Evolutionary conservation across 92 coral and sea anemone genomes (phyloP), one percentile per base, ranked within the genome.

Genomic region (Palythoa grandis): DNA sequence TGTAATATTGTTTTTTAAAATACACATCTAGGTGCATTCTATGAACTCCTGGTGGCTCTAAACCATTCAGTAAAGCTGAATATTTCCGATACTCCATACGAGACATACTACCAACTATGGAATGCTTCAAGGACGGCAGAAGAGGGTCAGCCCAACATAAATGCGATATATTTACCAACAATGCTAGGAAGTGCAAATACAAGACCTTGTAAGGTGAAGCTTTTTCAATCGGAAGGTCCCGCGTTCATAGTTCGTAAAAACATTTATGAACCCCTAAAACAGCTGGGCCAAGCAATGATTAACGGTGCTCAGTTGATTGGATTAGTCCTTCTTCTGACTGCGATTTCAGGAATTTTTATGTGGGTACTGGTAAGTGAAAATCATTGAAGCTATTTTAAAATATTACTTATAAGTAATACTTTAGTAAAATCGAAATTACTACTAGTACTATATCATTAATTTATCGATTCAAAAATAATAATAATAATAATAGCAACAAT

Each of bases 231-330:
- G 6, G 15, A 52, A 10, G 88, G 88, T 8, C 90, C 85, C 40
- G 93, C 93, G 2, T 90, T 82, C 38, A 87, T 90, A 50, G 92
- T 90, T 20, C 70, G 92, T 24, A 48, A 92, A 57, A 92, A 96
- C 70, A 83, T 83, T 39, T 77, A 92, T 76, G 91, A 92, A 47
- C 98, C 98, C 16, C 86, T 96, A 50, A 79, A 83, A 3, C 95
- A 94, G 77, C 95, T 96, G 19, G 98, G 95, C 0, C 90, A 83
- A 16, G 95, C 98, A 11, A 89, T 96, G 74, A 88, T 94, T 16
- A 95, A 94, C 43, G 98, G 98, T 9, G 94, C 98, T 17, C 98
- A 93, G 65, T 89, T 96, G 67, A 96, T 96, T 50, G 98, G 96
- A 1, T 70, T 96, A 56, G 95, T 97, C 8, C 86, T 96, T 35